A percentile compares a stretch with the other conserved stretches of the same genome.
Conservation (phyloP, 2,888 invertebrate genomes). For the Silvanus unidentatus region DNA sequence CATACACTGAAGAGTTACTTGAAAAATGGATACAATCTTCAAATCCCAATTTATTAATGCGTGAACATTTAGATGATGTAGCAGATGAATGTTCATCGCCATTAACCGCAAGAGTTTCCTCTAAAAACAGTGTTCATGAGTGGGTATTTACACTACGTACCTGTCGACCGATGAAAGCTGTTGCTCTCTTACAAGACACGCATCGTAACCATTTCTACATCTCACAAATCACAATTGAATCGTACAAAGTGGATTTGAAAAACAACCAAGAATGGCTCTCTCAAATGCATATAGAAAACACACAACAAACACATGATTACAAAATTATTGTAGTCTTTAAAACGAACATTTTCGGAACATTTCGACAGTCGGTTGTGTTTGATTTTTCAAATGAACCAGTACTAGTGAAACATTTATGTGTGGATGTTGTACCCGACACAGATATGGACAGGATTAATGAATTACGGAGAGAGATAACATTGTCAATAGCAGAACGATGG, state of each 20-base stretch:
- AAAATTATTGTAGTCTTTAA: conserved; percentile 31
- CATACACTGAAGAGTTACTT: conserved; percentile 57
- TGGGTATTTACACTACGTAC: conserved; percentile 58
- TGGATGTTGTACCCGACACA: conserved; percentile 67
- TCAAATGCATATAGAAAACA: conserved; percentile 23
- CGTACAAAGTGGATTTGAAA: conserved; percentile 28
- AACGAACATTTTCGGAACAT: conserved; percentile 71
- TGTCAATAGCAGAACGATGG: conserved; percentile 57
- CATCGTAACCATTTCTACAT: conserved; percentile 63
- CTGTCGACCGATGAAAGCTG: conserved; percentile 52
- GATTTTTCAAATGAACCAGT: conserved; percentile 64
- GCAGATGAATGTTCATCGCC: conserved; percentile 56
- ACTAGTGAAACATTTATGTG: conserved; percentile 62
- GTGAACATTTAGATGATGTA: conserved; percentile 55
- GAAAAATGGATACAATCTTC: conserved; percentile 59
- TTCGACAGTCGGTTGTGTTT: conserved; percentile 71
- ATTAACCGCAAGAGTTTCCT: conserved; percentile 55
- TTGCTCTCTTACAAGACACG: conserved; percentile 64
- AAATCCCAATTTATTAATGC: conserved; percentile 58
- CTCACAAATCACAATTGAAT: conserved; percentile 44
- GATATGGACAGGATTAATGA: conserved; percentile 61
- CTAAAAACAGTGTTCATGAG: conserved; percentile 55
- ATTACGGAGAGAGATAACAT: conserved; percentile 54
- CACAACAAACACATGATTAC: conserved; percentile 25
- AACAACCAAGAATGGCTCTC: conserved; percentile 54